Evolutionary conservation across 2,113 vertebrate genomes (phyloP).

Genomic region (Globicephala melas): DNA sequence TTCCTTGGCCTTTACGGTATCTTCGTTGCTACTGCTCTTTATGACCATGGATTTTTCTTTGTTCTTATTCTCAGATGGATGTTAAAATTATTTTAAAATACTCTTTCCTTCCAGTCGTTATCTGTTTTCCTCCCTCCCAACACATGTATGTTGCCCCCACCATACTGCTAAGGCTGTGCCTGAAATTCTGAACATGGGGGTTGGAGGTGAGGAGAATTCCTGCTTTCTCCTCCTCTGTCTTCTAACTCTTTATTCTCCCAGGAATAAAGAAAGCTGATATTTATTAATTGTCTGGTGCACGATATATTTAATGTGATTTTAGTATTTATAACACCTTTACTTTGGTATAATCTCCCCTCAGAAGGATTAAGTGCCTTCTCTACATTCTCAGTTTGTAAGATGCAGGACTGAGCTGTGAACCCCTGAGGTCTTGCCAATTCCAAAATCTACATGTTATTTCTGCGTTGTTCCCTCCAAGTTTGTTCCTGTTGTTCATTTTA

Average conservation of each 20-base stretch:
- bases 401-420: background rate
- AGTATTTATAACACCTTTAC: background rate
- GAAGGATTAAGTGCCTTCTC: background rate
- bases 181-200: background rate
- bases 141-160: background rate
- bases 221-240: background rate
- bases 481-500: background rate
- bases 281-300: background rate
- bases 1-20: background rate
- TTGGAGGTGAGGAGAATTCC: background rate
- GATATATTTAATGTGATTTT: background rate
- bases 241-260: background rate
- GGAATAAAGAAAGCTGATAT: background rate
- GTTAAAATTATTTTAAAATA: conserved; percentile 4
- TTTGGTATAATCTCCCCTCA: background rate
- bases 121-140: background rate
- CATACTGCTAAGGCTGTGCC: background rate
- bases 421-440: background rate
- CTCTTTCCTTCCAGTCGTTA: background rate
- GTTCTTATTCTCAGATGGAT: background rate
- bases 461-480: background rate
- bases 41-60: background rate
- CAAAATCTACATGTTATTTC: background rate
- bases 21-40: background rate
- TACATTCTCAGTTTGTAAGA: background rate